phyloP scores from a whole-genome alignment of 2,888 invertebrate species.

The Patella ulyssiponensis region DNA sequence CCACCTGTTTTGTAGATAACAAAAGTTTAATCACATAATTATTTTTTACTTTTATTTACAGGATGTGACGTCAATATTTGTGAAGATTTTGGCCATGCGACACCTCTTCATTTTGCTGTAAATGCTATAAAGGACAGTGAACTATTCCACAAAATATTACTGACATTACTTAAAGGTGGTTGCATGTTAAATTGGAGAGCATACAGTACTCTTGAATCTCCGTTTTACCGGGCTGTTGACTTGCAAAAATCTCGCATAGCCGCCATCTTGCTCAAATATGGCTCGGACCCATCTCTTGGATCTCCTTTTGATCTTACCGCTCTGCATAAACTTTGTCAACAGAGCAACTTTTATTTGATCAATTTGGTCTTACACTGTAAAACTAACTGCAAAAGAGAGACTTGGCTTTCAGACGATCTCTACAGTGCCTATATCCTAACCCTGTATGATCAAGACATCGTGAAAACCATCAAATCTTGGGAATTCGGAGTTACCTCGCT shows the following conservation, averaged over 20 bases:
- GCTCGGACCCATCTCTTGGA: conserved; percentile 50
- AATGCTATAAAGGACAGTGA: conserved; percentile 30
- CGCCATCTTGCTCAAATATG: conserved; percentile 43
- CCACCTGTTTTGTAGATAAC: no score
- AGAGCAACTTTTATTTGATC: conserved; percentile 27
- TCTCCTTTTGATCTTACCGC: conserved; percentile 53
- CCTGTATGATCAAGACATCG: conserved; percentile 1
- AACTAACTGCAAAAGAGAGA: conserved; percentile 44
- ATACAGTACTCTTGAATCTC: conserved; percentile 47
- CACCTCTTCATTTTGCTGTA: conserved; percentile 47
- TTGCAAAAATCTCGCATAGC: conserved; percentile 42
- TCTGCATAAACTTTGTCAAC: conserved; percentile 42
- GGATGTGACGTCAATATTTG: conserved; percentile 48
- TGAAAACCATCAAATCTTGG: conserved; percentile 16
- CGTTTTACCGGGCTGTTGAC: conserved; percentile 48
- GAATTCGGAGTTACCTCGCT: conserved; percentile 12
- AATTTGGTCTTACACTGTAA: conserved; percentile 43
- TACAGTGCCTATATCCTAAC: no score
- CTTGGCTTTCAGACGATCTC: conserved; percentile 32
- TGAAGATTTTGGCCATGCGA: conserved; percentile 38
- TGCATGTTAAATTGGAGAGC: conserved; percentile 42
- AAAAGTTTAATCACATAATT: no score
- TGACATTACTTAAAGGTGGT: conserved; percentile 37
- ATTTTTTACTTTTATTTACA: conserved; percentile 21
- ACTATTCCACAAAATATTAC: conserved; percentile 39